Evolutionary conservation across 1,140 invertebrate genomes (phyloP), one percentile per base, ranked within the genome.

Genomic region (Homalodisca vitripennis): DNA sequence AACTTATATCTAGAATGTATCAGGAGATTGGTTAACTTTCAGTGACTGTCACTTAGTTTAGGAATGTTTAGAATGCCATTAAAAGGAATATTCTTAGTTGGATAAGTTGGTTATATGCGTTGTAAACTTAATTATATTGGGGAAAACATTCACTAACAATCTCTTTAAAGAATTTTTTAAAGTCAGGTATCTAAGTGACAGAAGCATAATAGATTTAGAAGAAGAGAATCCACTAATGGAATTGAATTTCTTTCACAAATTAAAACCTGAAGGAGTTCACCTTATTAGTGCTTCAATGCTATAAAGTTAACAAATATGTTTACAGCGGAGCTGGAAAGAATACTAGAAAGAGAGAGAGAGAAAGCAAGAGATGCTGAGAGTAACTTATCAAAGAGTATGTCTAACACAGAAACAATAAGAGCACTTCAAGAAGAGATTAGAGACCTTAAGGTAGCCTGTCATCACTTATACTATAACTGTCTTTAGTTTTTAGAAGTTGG

Each of bases 381-480:
- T 22, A 2, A 26, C 26, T 10, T 24, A 3, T 27, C 24, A 14
- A 60, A 27, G 55, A 24, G 55, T 3, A 6, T 24, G 14, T 22
- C 55, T 14, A 13, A 60, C 29, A 6, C 24, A 13, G 55, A 60
- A 26, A 60, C 55, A 2, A 60, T 60, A 13, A 26, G 27, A 27
- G 55, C 27, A 24, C 27, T 60, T 1, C 22, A 60, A 30, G 55
- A 60, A 27, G 22, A 60, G n/a, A 30, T 60, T 27, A 60, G 55
- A 60, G 55, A 60, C 27, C 26, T 60, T 22, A 22, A 60, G n/a
- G 55, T 60, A 26, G 24, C 22, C 17, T 53, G 12, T 53, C 12
- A 53, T 53, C 48, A 53, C 20, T 53, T 14, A 14, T 14, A 12
- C 6, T 22, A 12, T 14, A 17, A 6, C 20, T 20, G 10, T 14